Evolutionary conservation across 2,113 vertebrate species (phyloP).

Genomic region (Dasyurus viverrinus): DNA sequence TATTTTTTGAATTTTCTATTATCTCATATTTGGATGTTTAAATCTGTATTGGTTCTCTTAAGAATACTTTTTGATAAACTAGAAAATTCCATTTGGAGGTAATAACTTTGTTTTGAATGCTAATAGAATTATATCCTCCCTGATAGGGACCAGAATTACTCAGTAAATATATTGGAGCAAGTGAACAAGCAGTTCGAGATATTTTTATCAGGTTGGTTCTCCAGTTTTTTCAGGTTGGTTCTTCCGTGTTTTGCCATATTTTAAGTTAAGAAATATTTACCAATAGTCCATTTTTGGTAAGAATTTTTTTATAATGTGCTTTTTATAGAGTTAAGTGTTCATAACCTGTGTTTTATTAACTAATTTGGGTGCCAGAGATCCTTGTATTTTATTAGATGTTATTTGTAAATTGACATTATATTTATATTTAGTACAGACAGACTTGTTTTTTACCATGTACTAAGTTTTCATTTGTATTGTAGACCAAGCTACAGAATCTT

Average conservation of each 20-base stretch:
- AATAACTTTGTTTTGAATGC: slow-evolving; percentile 47
- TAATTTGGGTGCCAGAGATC: slow-evolving; percentile 29
- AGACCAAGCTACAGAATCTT: not conserved
- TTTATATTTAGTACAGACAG: not conserved
- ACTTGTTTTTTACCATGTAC: not conserved
- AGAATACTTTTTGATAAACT: slow-evolving; percentile 12
- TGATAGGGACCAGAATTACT: slow-evolving; percentile 95
- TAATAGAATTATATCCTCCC: slow-evolving; percentile 59
- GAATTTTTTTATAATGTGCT: not conserved
- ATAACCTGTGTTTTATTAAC: slow-evolving; percentile 57
- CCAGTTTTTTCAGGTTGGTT: slow-evolving; percentile 85
- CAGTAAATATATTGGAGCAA: slow-evolving; percentile 98
- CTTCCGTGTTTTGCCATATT: not conserved
- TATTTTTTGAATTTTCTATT: not conserved
- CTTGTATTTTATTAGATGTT: slow-evolving; percentile 9
- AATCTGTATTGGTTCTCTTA: not conserved
- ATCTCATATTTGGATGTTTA: not conserved
- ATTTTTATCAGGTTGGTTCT: slow-evolving; percentile 92
- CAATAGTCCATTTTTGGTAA: not conserved
- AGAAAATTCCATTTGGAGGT: slow-evolving; percentile 41
- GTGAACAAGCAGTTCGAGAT: slow-evolving; percentile 95
- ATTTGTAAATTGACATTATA: slow-evolving; percentile 39
- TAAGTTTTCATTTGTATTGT: not conserved
- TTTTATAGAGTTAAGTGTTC: slow-evolving; percentile 47
- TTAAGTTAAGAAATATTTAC: slow-evolving; percentile 24